Base-by-base conservation (phyloP, 2,888 invertebrate genomes). In the Creontiades dilutus region DNA sequence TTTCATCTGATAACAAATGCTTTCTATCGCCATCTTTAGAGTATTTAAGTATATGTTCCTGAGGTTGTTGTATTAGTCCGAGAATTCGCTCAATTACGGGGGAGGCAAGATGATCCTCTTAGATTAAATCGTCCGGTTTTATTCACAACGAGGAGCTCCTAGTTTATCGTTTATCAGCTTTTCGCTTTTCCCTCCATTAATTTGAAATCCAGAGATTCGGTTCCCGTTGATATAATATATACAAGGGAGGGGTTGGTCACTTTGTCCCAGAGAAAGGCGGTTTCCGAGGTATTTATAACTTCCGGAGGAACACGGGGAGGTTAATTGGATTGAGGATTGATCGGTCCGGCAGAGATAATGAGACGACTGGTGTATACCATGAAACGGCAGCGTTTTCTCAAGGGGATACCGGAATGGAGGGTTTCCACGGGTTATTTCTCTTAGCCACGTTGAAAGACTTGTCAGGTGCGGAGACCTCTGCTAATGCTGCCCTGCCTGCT, bases 311-410 rank as follows among this genome's bases (percentile, higher is more conserved):
- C 68, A 68, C 68, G 68, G 27, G 19, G 19, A 68, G 23, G 68
- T 68, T 68, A 68, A 68, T 68, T 68, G 68, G 68, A 68, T 68
- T 12, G 68, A 68, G 68, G 68, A 68, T 68, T 68, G 68, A 68
- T 68, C 68, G 68, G 27, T 14, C 19, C 27, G 23, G 68, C 3
- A 68, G 27, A 23, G 23, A 68, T 68, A 68, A 68, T 68, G 68
- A 23, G 68, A 23, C 19, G 68, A 23, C 23, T 68, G 68, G 9
- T 23, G 68, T 68, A 68, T 68, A 68, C 23, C 68, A 68, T 68
- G 23, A 68, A 68, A 68, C 68, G 68, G 12, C 68, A 13, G 27
- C 12, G 23, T 68, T 68, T 68, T 11, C 68, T 68, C 13, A 68
- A 27, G 68, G 23, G 68, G 9, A 68, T 68, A 23, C 19, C 68